Base-by-base conservation (phyloP, 2,797 vertebrate genomes). In the Amphiprion clarkii region DNA sequence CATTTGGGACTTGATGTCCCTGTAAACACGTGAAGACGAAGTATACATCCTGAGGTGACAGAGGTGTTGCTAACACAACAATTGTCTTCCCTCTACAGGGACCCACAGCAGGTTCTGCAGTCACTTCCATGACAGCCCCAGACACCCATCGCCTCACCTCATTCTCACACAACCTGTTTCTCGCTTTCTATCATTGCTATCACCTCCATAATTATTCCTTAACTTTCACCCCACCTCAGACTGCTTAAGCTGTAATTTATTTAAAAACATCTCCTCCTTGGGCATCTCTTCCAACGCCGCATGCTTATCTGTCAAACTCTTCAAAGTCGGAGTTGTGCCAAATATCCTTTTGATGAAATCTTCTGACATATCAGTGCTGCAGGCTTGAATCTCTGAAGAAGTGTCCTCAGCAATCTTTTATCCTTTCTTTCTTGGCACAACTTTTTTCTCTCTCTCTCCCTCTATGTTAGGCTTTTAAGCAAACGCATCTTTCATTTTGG, bases 141-240 rank as follows among this genome's bases (percentile, higher is more conserved):
- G 63, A 89, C 91, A 91, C 89, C 83, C 71, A n/a, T 81, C 84
- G 69, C 88, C 88, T 89, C 75, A 75, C 87, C 85, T 88, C 67
- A 71, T 91, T 91, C 92, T 94, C 90, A 82, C 92, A 59, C 92
- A 91, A 88, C 87, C 91, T 91, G 92, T 88, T 93, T 91, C 86
- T 74, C 85, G 54, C 88, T 51, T 89, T 88, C 74, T 87, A 87
- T 84, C 90, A 90, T 68, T 84, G 83, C 78, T 78, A 80, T 86
- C 90, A 85, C 84, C 87, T 87, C 49, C 74, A 21, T 88, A 91
- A 92, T 93, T 89, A 89, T 87, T 80, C 83, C 68, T 77, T 88
- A 82, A 89, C 86, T 84, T 91, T 85, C 79, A 76, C 64, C 63
- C 61, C 13, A 5, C 58, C 70, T 62, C 54, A 74, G 62, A 81